Percentiles rank a stretch among this genome's conserved stretches.
phyloP scores from a whole-genome alignment of 2,797 vertebrate species.

The Syngnathus rostellatus region DNA sequence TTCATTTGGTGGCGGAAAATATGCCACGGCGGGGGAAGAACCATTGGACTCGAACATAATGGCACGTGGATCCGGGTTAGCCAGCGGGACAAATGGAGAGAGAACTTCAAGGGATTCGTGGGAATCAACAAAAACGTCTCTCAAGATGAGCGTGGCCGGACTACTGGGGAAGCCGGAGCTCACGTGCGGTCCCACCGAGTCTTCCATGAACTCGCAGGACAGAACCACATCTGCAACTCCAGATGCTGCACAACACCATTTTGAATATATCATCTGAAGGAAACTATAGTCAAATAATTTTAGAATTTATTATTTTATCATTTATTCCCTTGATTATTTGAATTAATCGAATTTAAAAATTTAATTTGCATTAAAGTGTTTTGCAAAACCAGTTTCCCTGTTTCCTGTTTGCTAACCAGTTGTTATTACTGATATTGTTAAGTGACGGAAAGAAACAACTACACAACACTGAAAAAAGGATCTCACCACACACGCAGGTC shows the following conservation, averaged over 20 bases:
- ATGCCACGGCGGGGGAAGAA: constrained; percentile 15
- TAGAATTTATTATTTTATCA: no score
- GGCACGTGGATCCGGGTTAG: constrained; percentile 56
- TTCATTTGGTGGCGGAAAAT: not conserved
- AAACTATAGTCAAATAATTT: no score
- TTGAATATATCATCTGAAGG: not conserved
- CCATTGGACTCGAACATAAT: constrained; percentile 66
- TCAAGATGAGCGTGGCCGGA: constrained; percentile 69
- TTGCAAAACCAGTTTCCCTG: no score
- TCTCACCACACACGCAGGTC: constrained; percentile 50
- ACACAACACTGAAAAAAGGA: not conserved
- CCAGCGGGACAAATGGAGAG: constrained; percentile 65
- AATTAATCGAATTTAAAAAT: no score
- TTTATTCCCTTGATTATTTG: no score
- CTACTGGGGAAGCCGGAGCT: constrained; percentile 44
- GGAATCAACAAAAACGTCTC: constrained; percentile 51
- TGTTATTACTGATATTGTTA: no score
- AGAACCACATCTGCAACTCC: constrained; percentile 69
- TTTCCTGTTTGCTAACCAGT: no score
- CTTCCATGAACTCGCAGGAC: constrained; percentile 69
- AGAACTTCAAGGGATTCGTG: constrained; percentile 62
- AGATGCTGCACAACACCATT: constrained; percentile 34
- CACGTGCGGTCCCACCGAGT: constrained; percentile 37
- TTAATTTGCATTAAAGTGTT: no score
- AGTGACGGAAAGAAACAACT: no score